phyloP scores from a whole-genome alignment of 2,113 vertebrate species.

The Hydropotes inermis region DNA sequence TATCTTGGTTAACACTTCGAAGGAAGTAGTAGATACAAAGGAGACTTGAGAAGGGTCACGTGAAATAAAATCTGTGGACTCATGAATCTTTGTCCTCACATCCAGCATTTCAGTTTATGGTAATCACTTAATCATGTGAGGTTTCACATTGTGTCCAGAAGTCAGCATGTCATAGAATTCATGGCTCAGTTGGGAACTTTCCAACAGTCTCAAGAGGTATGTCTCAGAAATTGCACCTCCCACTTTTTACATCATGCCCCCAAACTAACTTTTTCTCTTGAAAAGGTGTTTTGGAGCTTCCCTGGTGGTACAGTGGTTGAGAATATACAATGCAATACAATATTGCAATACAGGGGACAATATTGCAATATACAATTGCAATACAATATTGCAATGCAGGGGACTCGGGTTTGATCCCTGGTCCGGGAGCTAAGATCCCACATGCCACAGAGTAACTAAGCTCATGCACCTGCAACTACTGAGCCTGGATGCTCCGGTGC shows the following conservation, averaged over 20 bases:
- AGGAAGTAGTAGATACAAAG: neutral
- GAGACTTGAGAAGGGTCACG: neutral
- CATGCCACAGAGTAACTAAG: neutral
- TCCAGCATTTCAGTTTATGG: neutral
- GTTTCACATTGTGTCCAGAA: neutral
- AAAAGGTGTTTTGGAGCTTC: neutral
- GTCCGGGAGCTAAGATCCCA: neutral
- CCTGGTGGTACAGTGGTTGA: neutral
- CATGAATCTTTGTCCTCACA: neutral
- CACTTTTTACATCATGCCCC: neutral
- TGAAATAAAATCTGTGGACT: neutral
- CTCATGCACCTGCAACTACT: neutral
- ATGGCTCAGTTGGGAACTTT: neutral
- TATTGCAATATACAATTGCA: no score
- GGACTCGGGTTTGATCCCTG: neutral
- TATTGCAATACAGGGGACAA: neutral
- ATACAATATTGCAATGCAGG: neutral
- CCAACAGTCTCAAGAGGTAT: neutral
- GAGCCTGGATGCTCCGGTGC: neutral
- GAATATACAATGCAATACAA: no score
- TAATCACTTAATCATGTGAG: neutral
- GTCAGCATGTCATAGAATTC: neutral
- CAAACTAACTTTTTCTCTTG: neutral
- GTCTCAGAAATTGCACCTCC: neutral
- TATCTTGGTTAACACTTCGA: neutral